phyloP scores from a whole-genome alignment of 2,113 vertebrate genomes.

The Triplophysa rosa region DNA sequence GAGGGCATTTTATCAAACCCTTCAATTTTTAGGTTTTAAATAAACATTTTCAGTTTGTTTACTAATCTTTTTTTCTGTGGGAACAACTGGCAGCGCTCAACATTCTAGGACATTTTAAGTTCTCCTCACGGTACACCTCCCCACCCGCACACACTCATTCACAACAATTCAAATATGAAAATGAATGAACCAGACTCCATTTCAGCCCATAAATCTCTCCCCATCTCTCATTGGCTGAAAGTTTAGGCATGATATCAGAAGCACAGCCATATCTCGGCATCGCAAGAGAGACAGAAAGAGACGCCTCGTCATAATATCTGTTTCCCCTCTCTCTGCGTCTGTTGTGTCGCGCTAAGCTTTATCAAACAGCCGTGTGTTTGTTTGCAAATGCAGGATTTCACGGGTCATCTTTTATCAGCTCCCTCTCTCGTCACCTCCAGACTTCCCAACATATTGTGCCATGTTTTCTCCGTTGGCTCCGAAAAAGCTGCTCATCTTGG shows the following conservation, averaged over 20 bases:
- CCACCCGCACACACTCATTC: not conserved
- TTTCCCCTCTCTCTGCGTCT: constrained; percentile 26
- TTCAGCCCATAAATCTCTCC: constrained; percentile 3
- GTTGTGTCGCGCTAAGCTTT: constrained; percentile 46
- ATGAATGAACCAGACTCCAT: constrained; percentile 8
- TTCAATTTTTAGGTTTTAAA: too few relatives aligned
- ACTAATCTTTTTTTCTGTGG: too few relatives aligned
- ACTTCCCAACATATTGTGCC: constrained; percentile 56
- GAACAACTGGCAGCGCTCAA: too few relatives aligned
- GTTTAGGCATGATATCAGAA: constrained; percentile 45
- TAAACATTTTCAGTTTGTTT: too few relatives aligned
- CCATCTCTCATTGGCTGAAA: constrained; percentile 35
- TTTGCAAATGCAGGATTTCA: constrained; percentile 48
- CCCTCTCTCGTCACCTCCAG: constrained; percentile 52
- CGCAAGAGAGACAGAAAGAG: constrained; percentile 44
- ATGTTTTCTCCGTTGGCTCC: constrained; percentile 51
- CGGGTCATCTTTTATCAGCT: constrained; percentile 47
- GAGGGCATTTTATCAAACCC: too few relatives aligned
- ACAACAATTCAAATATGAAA: not conserved
- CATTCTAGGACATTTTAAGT: too few relatives aligned
- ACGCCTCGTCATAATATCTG: constrained; percentile 40
- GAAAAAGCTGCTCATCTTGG: constrained; percentile 45
- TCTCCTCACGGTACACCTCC: not conserved
- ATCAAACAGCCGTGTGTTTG: constrained; percentile 50
- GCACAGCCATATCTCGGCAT: constrained; percentile 39